Evolutionary conservation across 2,113 vertebrate genomes (phyloP).

Genomic region (Paratilapia polleni): DNA sequence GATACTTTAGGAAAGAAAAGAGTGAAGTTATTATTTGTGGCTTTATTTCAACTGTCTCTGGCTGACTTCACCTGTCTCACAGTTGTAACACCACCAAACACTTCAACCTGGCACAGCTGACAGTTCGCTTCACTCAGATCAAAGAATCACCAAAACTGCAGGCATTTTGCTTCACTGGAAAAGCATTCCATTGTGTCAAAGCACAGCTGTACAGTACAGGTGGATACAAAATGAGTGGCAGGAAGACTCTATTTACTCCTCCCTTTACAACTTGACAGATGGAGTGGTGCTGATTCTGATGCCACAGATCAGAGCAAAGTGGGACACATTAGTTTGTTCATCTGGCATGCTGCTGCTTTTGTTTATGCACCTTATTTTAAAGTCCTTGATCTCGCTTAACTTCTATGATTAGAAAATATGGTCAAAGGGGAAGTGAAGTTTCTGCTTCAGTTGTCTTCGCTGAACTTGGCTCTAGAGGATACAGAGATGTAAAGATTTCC

Average conservation of each 20-base stretch:
- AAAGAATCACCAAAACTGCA: constrained; percentile 42
- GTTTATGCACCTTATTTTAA: not conserved
- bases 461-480: not conserved
- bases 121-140: constrained; percentile 38
- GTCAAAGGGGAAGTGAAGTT: not conserved
- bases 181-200: constrained; percentile 35
- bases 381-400: not conserved
- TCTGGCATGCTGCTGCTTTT: not conserved
- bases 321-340: not conserved
- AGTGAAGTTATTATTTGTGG: not conserved
- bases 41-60: constrained; percentile 2
- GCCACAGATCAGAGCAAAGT: constrained; percentile 13
- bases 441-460: not conserved
- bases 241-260: constrained; percentile 5
- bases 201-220: constrained; percentile 34
- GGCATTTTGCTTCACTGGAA: constrained; percentile 15
- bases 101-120: constrained; percentile 27
- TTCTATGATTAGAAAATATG: not conserved
- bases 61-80: constrained; percentile 28
- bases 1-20: not conserved
- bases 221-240: constrained; percentile 34
- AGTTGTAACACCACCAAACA: constrained; percentile 16
- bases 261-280: constrained; percentile 30
- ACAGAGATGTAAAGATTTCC: not conserved
- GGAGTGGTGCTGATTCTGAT: constrained; percentile 7